Evolutionary conservation across 1,140 invertebrate species (phyloP), one percentile per base, ranked within the genome.

Genomic region (Hestina assimilis): DNA sequence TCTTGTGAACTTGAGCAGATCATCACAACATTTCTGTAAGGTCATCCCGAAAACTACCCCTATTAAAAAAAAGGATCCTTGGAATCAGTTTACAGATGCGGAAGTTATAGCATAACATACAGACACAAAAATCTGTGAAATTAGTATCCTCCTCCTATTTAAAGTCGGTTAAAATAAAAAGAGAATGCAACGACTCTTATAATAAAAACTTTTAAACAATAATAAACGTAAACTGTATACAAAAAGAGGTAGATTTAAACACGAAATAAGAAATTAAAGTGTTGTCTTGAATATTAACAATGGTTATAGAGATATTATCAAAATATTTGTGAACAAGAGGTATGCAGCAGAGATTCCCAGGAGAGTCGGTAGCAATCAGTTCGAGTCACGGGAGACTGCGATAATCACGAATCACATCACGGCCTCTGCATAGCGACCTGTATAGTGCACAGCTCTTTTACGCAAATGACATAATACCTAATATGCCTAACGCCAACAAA

Each of bases 351-450:
- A 40, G 35, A 43, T 47, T 17, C 51, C 56, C 48, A 7, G 35
- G 57, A 68, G 64, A 51, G 40, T 20, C 60, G 52, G 57, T 52
- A 51, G 69, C 73, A 76, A 79, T 79, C 73, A 79, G 67, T 72
- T 68, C 64, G 33, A 52, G 58, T 51, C 76, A 63, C 76, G 17
- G 28, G 72, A 69, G 76, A 63, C 50, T 52, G 63, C 69, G 69
- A 72, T 79, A 76, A 48, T 48, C 45, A 48, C 45, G 45, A 48
- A 48, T 35, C 31, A 31, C 45, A 48, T 29, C 45, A 31, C 45
- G 11, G 45, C 45, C 31, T 29, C 14, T 31, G 45, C 45, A 48
- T 38, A 47, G 28, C 35, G 43, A 55, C 41, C 52, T 54, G 31
- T 28, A 50, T 50, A 50, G n/a, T 54, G 31, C 15, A n/a, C 15